A percentile compares a stretch with the other conserved stretches of the same genome.
phyloP scores from a whole-genome alignment of 2,888 invertebrate genomes.

The Lingula anatina region DNA sequence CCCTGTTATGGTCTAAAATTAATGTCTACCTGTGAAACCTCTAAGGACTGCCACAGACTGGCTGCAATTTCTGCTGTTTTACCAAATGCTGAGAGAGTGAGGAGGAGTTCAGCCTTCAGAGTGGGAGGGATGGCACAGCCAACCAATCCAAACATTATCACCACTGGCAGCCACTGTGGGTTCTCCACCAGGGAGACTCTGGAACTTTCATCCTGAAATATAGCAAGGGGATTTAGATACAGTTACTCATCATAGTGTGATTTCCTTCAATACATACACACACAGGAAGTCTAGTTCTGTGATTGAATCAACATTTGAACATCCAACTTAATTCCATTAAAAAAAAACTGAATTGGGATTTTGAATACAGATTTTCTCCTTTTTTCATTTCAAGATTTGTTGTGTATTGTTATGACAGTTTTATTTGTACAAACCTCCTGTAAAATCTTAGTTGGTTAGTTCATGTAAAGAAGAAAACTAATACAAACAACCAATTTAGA shows the following conservation, averaged over 20 bases:
- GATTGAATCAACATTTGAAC: too few species aligned
- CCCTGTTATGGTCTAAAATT: too few species aligned
- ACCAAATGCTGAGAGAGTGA: conserved; percentile 74
- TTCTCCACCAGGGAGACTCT: conserved; percentile 80
- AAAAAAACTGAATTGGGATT: too few species aligned
- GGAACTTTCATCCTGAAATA: conserved; percentile 70
- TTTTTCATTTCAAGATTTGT: too few species aligned
- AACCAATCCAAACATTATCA: conserved; percentile 74
- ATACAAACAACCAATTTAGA: too few species aligned
- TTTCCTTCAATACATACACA: too few species aligned
- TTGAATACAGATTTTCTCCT: too few species aligned
- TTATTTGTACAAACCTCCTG: too few species aligned
- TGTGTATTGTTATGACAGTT: too few species aligned
- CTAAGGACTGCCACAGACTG: conserved; percentile 73
- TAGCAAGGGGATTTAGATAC: conserved; percentile 3
- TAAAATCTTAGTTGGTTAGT: too few species aligned
- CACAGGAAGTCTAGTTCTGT: background rate
- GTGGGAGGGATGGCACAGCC: conserved; percentile 80
- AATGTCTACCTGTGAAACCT: conserved; percentile 49
- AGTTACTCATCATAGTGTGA: background rate
- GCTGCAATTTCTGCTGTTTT: conserved; percentile 71
- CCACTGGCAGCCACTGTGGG: conserved; percentile 79
- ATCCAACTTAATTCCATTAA: too few species aligned
- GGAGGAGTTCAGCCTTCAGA: conserved; percentile 79
- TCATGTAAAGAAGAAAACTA: too few species aligned